A percentile compares a stretch with the other conserved stretches of the same genome.
These are phyloP conservation scores for Glaucidium brasilianum DNA, from an alignment of 2,113 vertebrate species.

Conservation along the genomic window DNA sequence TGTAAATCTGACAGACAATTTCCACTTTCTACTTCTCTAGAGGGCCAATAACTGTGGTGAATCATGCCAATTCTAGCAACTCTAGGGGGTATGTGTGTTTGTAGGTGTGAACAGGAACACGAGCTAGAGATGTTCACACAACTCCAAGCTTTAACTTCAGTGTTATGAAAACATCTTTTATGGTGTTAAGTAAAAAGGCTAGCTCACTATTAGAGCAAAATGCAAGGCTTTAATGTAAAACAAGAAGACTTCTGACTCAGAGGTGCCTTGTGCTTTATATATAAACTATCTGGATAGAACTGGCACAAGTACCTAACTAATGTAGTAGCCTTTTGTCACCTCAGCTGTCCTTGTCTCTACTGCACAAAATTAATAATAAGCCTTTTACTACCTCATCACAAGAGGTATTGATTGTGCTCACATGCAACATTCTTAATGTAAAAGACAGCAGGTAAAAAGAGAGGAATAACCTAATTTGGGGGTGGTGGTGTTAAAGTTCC, in stretches of 20 bases:
- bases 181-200: slow-evolving; percentile 24
- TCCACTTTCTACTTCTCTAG: neutral
- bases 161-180: slow-evolving; percentile 17
- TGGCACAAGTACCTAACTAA: neutral
- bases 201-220: slow-evolving; percentile 33
- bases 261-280: neutral
- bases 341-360: neutral
- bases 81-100: neutral
- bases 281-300: neutral
- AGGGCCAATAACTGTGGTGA: neutral
- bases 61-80: neutral
- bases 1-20: neutral
- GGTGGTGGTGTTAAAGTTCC: neutral
- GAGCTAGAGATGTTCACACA: neutral
- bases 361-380: neutral
- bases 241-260: neutral
- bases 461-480: neutral
- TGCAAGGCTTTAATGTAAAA: slow-evolving; percentile 24
- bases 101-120: slow-evolving; percentile 12
- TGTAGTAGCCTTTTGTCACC: neutral
- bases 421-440: neutral
- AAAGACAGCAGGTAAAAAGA: neutral
- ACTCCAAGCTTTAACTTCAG: neutral
- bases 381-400: neutral
- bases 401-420: neutral